Base-by-base conservation (phyloP, 2,113 vertebrate species). In the Mobula birostris region DNA sequence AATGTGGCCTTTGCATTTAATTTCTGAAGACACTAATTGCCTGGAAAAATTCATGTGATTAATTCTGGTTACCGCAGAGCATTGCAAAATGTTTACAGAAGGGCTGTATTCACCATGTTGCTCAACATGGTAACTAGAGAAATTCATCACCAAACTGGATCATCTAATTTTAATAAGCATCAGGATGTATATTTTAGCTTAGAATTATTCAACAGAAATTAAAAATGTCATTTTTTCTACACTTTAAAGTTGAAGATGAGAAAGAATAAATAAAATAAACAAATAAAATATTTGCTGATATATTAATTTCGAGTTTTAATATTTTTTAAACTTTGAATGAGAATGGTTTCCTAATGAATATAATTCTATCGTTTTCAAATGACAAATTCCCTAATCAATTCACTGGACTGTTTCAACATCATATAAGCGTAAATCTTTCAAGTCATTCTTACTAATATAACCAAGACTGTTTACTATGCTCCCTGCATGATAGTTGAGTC, bases 161-260 rank as follows among this genome's bases (percentile, higher is more conserved):
- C 68, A 72, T 72, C 32, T 93, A 93, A 4, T 40, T 74, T 72
- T 70, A 93, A 68, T 36, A 72, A 74, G 36, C 11, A 93, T 48
- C n/a, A 72, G 90, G 72, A 72, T 27, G 48, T 93, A 93, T 48
- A 93, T 74, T 40, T 21, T 7, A 93, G 15, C 7, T 66, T 93
- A 27, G 90, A 48, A 48, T 74, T 93, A 48, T 17, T 93, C 72
- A 74, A 93, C 21, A 74, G n/a, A 48, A 74, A 72, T 91, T 70
- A 70, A 93, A 72, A 24, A 40, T 32, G 24, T 72, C 68, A 93
- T 27, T 93, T 66, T 66, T 93, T 92, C 61, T 6, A 66, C 48
- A 72, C 32, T 93, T 93, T 93, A 74, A 74, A 93, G 36, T 40
- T 72, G 32, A 72, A 74, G 90, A 72, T 93, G 68, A 40, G 72